Conservation (phyloP, 2,888 invertebrate species). For the Sarcophaga rosellei region DNA sequence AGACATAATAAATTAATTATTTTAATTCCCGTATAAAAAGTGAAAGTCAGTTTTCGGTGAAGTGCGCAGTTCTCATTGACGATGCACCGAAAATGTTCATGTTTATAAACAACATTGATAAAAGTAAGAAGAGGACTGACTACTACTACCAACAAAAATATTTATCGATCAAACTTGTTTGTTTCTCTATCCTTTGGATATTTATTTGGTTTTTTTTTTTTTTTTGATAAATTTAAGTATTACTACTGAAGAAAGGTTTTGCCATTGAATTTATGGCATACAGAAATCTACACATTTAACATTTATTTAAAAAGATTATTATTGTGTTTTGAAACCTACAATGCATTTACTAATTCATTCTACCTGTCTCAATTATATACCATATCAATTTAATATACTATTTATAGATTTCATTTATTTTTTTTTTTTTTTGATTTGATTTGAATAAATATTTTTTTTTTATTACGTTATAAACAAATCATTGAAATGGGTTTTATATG, state of each 20-base stretch:
- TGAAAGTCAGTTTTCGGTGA: not conserved
- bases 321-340: not conserved
- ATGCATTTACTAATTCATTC: not conserved
- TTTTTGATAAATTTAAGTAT: not conserved
- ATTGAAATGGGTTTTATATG: not conserved
- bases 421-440: not conserved
- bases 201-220: not conserved
- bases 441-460: not conserved
- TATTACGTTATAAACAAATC: constrained; percentile 7
- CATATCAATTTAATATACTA: not conserved
- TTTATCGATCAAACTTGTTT: constrained; percentile 45
- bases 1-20: constrained; percentile 17
- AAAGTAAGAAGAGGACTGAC: not conserved
- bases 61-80: not conserved
- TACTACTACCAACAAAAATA: not conserved
- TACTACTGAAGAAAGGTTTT: not conserved
- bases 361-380: not conserved
- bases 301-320: not conserved
- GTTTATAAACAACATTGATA: not conserved
- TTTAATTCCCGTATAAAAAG: not conserved
- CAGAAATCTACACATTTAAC: too few species aligned
- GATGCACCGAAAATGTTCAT: not conserved
- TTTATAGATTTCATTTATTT: not conserved
- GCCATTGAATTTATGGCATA: too few species aligned
- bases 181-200: not conserved